A percentile compares a stretch with the other conserved stretches of the same genome.
phyloP scores from a whole-genome alignment of 23 tunicate genomes.

The Trididemnum miniatum region DNA sequence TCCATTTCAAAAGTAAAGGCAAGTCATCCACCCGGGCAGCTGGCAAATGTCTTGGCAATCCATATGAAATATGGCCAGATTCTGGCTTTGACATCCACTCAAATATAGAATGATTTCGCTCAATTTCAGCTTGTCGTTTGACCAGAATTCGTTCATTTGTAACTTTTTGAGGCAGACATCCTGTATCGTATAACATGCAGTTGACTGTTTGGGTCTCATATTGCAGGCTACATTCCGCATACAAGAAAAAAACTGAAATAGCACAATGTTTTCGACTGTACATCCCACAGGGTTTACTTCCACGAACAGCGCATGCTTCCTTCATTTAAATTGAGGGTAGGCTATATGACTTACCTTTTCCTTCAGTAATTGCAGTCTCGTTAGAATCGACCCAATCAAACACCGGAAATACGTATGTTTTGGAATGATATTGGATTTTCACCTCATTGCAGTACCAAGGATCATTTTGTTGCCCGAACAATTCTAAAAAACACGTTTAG shows the following conservation, averaged over 20 bases:
- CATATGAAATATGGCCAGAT: slow-evolving; percentile 7
- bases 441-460: slow-evolving; percentile 46
- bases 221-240: too few relatives aligned
- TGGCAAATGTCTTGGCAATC: slow-evolving; percentile 47
- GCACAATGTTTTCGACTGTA: too few relatives aligned
- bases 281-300: too few relatives aligned
- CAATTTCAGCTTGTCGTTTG: slow-evolving; percentile 25
- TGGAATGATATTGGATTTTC: slow-evolving; percentile 12
- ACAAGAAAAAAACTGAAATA: too few relatives aligned
- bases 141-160: background rate
- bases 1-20: slow-evolving; percentile 16
- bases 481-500: slow-evolving; percentile 33
- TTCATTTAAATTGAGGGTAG: too few relatives aligned
- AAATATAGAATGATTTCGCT: slow-evolving; percentile 8
- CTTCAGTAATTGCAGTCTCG: slow-evolving; percentile 26
- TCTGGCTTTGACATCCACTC: slow-evolving; percentile 39
- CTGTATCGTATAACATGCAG: too few relatives aligned
- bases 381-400: slow-evolving; percentile 54
- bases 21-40: slow-evolving; percentile 1
- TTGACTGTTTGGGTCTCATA: too few relatives aligned
- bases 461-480: slow-evolving; percentile 14
- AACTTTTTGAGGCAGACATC: slow-evolving; percentile 16
- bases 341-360: slow-evolving; percentile 18
- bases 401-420: slow-evolving; percentile 44
- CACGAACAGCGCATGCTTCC: too few relatives aligned